Base-by-base conservation (phyloP, 2,888 invertebrate species). In the Amiota minor region DNA sequence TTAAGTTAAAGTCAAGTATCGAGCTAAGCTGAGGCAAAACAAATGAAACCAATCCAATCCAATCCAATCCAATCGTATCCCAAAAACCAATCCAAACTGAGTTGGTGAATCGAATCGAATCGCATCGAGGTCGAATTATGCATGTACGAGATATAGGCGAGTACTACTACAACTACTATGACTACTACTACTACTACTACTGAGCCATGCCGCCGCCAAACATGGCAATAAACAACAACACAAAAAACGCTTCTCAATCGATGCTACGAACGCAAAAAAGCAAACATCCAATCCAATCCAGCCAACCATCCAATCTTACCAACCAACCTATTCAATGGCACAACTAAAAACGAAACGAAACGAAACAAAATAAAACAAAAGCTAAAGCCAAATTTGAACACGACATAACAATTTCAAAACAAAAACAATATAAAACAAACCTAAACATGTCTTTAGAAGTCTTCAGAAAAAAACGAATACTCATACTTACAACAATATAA, bases 221-320 rank as follows among this genome's bases (percentile, higher is more conserved):
- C 82, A 80, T 84, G 84, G 67, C 84, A 82, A 81, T 77, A 81
- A 83, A 75, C 81, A 75, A 81, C 74, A 70, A 35, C 68, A 72
- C 20, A 53, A 62, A 70, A 71, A 73, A 71, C 55, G 55, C 46
- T 50, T 50, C 55, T 67, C 50, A 62, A 61, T 46, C 8, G 47
- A 65, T 45, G 49, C 16, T 71, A 55, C 62, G 23, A 76, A 56
- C 61, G 67, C 55, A 56, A 20, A 16, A 53, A 59, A 49, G 46
- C 11, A 61, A n/a, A 50, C 6, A 50, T 59, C 14, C 59, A 59
- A 50, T 59, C 14, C 59, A 59, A 35, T 35, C 35, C 35, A 35
- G 35, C 6, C 35, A 35, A 35, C 4, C 35, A 35, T 35, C 8
- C 18, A 59, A 18, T 59, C 20, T 18, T 12, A 59, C 4, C 14